These are phyloP conservation scores for Chiridota heheva DNA, from an alignment of 35 echinoderm and acorn worm species.

Conservation along the genomic window DNA sequence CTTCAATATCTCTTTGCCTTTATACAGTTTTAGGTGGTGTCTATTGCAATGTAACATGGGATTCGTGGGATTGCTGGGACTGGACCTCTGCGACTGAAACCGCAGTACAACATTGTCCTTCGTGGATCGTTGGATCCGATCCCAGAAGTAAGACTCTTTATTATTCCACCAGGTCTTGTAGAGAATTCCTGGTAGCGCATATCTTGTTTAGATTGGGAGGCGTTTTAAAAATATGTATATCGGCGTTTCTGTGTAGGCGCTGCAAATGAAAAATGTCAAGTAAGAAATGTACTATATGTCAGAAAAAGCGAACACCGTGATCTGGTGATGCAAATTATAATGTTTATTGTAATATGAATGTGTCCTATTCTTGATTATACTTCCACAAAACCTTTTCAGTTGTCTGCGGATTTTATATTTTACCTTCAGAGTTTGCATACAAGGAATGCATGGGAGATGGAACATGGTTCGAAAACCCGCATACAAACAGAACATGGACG, in stretches of 20 bases:
- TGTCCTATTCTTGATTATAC: no score
- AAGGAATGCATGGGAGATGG: constrained; percentile 55
- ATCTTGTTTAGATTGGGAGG: background rate
- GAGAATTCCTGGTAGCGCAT: background rate
- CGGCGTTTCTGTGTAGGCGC: background rate
- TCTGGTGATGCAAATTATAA: background rate
- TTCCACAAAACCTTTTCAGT: no score
- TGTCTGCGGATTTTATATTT: no score
- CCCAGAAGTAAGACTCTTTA: constrained; percentile 9
- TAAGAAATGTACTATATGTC: background rate
- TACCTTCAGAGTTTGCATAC: constrained; percentile 43
- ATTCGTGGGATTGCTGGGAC: constrained; percentile 52
- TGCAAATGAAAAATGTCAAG: background rate
- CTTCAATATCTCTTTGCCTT: no score
- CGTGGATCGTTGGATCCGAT: constrained; percentile 39
- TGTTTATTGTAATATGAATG: no score
- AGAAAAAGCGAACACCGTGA: background rate
- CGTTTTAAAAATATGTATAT: background rate
- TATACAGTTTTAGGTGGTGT: no score
- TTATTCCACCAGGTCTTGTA: background rate
- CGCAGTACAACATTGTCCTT: constrained; percentile 43
- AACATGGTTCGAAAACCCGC: constrained; percentile 36
- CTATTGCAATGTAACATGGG: constrained; percentile 60
- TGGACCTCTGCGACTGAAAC: constrained; percentile 28
- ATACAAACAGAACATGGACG: constrained; percentile 55